A percentile compares a stretch with the other conserved stretches of the same genome.
Evolutionary conservation across 2,888 invertebrate species (phyloP).

Genomic region (Tricholauxania praeusta): DNA sequence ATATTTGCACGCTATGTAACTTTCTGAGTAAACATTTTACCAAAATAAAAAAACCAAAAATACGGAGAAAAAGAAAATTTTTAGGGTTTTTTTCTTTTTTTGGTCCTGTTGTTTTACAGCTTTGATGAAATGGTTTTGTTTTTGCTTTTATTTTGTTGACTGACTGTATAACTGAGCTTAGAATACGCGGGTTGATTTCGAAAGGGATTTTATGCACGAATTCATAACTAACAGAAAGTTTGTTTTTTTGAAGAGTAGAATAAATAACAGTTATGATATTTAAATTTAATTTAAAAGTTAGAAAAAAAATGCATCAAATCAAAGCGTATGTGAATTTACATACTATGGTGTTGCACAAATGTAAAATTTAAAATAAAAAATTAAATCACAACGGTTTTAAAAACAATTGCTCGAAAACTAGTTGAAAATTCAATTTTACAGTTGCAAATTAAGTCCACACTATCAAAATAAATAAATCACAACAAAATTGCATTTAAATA

Average conservation of each 20-base stretch:
- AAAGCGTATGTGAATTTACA: too few relatives aligned
- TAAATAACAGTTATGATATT: background rate
- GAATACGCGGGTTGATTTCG: background rate
- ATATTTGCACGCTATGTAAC: background rate
- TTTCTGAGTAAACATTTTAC: constrained; percentile 11
- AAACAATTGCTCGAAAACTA: too few relatives aligned
- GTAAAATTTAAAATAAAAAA: too few relatives aligned
- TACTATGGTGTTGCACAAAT: too few relatives aligned
- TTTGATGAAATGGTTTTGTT: constrained; percentile 15
- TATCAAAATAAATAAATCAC: too few relatives aligned
- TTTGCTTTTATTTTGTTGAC: background rate
- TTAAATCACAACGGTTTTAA: too few relatives aligned
- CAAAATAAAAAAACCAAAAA: background rate
- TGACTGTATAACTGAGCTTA: constrained; percentile 21
- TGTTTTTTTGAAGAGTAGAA: constrained; percentile 1
- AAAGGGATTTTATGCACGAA: constrained; percentile 14
- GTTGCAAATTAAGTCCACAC: too few relatives aligned
- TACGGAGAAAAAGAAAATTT: background rate
- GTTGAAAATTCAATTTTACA: too few relatives aligned
- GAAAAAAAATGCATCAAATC: too few relatives aligned
- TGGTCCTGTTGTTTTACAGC: background rate
- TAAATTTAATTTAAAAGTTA: too few relatives aligned
- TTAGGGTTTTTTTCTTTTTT: background rate
- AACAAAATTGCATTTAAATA: too few relatives aligned
- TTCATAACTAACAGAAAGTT: background rate